Conservation (phyloP, 2,888 invertebrate genomes). For the Pseudococcus longispinus region DNA sequence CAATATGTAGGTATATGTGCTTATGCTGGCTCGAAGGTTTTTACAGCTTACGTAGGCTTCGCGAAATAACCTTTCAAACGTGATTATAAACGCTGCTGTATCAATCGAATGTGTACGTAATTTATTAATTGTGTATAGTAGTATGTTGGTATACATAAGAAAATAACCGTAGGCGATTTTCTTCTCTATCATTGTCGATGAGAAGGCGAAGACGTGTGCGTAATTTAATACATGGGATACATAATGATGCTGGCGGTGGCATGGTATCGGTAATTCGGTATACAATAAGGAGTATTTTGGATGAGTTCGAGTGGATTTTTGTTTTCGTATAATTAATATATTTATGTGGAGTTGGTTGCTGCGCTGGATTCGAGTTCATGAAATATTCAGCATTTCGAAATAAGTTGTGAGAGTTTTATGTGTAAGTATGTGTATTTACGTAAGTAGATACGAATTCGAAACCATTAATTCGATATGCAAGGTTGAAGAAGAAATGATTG, state of each 20-base stretch:
- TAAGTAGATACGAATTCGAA: neutral
- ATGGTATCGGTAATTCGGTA: no score
- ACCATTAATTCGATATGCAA: neutral
- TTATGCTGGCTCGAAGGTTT: neutral
- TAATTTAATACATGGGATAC: neutral
- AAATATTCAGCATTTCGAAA: neutral
- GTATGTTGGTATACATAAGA: neutral
- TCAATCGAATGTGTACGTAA: conserved; percentile 1
- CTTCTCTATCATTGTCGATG: neutral
- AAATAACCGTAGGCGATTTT: conserved; percentile 20
- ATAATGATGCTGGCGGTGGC: neutral
- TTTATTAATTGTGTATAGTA: conserved; percentile 11
- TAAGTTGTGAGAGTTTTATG: neutral
- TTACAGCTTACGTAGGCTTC: conserved; percentile 9
- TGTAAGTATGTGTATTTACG: neutral
- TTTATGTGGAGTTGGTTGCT: neutral
- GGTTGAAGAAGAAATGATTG: neutral
- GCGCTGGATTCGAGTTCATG: neutral
- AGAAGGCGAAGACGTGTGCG: neutral
- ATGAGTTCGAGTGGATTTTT: neutral
- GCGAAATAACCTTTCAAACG: conserved; percentile 11
- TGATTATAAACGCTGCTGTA: conserved; percentile 8
- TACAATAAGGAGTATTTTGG: neutral
- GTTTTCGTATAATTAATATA: conserved; percentile 16
- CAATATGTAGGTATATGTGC: neutral